Conservation (phyloP, 2,888 invertebrate genomes). For the Agrochola litura region DNA sequence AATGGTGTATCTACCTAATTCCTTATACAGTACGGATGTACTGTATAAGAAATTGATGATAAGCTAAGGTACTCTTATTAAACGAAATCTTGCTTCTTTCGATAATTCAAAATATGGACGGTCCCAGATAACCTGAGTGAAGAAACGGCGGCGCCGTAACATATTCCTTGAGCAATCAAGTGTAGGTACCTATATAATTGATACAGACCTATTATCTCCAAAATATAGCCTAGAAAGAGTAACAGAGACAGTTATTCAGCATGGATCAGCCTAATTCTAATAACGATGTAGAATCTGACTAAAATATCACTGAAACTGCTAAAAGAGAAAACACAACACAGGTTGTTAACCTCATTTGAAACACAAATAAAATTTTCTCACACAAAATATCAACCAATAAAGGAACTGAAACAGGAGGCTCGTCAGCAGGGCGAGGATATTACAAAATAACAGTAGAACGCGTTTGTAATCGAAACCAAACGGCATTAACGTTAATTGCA, state of each 20-base stretch:
- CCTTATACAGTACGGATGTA: not conserved
- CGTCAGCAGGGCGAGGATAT: constrained; percentile 73
- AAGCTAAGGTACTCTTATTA: constrained; percentile 1
- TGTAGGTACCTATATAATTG: not conserved
- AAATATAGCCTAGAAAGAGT: not conserved
- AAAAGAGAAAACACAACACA: constrained; percentile 35
- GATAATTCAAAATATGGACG: not conserved
- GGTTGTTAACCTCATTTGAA: constrained; percentile 20
- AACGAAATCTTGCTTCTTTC: not conserved
- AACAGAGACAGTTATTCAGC: not conserved
- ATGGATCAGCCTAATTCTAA: not conserved
- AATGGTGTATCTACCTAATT: constrained; percentile 5
- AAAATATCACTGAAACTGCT: constrained; percentile 8
- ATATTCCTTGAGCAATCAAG: not conserved
- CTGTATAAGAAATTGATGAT: not conserved
- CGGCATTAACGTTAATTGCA: constrained; percentile 72
- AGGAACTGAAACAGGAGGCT: constrained; percentile 48
- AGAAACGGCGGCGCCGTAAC: not conserved
- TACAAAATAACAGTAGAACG: constrained; percentile 75
- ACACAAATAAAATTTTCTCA: constrained; percentile 30
- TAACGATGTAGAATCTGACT: not conserved
- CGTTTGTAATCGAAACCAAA: constrained; percentile 78
- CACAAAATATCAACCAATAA: constrained; percentile 30
- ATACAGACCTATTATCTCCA: not conserved
- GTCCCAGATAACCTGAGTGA: not conserved